Evolutionary conservation across 2,888 invertebrate species (phyloP), one percentile per base, ranked within the genome.

Genomic region (Agrotis ipsilon): DNA sequence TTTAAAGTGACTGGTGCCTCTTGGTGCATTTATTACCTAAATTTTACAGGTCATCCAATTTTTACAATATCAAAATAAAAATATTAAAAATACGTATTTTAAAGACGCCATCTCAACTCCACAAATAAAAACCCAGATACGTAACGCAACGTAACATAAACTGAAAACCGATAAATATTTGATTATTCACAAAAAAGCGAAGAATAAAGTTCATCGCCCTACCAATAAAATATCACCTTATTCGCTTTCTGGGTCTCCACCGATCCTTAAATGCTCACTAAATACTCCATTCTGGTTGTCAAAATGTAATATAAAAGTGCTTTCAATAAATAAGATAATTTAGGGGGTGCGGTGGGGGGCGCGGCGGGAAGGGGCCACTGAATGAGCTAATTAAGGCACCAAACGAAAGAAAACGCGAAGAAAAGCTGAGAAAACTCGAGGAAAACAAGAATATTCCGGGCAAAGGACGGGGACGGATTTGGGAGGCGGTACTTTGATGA

Each of bases 311-410:
- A 94, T 94, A 94, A 94, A 94, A 95, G 94, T 94, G 92, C 91
- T 93, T 93, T 91, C 95, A 93, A 95, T 95, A 95, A 95, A 96
- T 94, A 95, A 92, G 92, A 93, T 94, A 92, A 94, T 94, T 93
- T 92, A 89, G 91, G 90, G 90, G 84, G 80, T 80, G 81, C 76
- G 85, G 82, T 77, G 86, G 77, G 78, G 78, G 75, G 78, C 75
- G 85, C 82, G 86, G 85, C 80, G 81, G 78, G 83, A 86, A 86
- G 86, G 88, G 86, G 88, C 82, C 88, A 83, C 90, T 96, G 96
- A 96, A 96, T 96, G 95, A 95, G 95, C 95, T 96, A 96, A 96
- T 96, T 96, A 96, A 93, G 96, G 90, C 91, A 87, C 88, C 92
- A 91, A 93, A 93, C 94, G 94, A 95, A 96, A 96, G 95, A 95